Percentiles rank a stretch among this genome's conserved stretches.
Conservation (phyloP, 2,797 vertebrate genomes). For the Falco biarmicus region DNA sequence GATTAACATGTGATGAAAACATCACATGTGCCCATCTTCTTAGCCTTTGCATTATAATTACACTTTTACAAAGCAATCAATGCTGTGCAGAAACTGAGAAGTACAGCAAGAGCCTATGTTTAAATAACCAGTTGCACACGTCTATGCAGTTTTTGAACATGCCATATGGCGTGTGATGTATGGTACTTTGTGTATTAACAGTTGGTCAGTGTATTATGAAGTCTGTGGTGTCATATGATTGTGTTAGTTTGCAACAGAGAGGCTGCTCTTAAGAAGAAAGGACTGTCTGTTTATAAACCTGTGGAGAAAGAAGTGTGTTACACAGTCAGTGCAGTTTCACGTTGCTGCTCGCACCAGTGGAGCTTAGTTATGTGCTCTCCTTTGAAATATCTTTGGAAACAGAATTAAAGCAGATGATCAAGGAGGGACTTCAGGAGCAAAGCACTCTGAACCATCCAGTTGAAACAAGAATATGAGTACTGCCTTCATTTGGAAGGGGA, state of each 20-base stretch:
- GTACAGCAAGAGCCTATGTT: background rate
- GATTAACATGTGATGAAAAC: background rate
- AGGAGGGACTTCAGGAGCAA: background rate
- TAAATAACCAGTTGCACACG: no score
- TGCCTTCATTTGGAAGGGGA: rapidly evolving
- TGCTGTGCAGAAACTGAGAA: background rate
- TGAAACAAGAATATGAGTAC: background rate
- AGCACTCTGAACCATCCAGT: background rate
- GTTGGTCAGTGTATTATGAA: background rate
- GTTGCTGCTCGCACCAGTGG: background rate
- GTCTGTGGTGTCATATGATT: rapidly evolving
- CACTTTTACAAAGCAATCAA: background rate
- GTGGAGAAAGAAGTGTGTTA: background rate
- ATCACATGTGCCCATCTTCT: background rate
- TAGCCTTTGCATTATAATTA: background rate
- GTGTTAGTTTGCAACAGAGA: rapidly evolving
- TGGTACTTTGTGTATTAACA: background rate
- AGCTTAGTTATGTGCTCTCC: background rate
- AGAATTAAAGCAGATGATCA: background rate
- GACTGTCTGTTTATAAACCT: rapidly evolving
- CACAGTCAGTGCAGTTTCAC: background rate
- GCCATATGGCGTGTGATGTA: rapidly evolving
- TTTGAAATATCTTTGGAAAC: background rate
- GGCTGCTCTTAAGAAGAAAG: background rate
- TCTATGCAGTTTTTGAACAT: rapidly evolving